Evolutionary conservation across 2,113 vertebrate species (phyloP).

Genomic region (Potamarius usumacintae): DNA sequence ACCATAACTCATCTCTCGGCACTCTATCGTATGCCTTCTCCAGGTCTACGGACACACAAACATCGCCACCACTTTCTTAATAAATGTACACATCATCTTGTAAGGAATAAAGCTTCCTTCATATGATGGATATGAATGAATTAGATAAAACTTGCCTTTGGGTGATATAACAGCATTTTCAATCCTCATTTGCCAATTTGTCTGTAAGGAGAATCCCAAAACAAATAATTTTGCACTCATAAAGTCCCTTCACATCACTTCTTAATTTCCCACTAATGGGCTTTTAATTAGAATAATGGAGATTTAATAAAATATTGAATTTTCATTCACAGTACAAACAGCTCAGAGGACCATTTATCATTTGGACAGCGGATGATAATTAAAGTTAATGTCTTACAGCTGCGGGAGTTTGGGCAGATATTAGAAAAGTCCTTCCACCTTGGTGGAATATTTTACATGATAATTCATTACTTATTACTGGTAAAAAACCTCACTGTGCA

Average conservation of each 20-base stretch:
- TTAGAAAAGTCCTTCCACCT: background rate
- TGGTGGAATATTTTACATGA: constrained; percentile 3
- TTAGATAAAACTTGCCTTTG: constrained; percentile 5
- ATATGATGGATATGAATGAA: background rate
- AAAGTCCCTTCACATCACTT: background rate
- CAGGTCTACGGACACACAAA: background rate
- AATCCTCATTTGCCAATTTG: background rate
- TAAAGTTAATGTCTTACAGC: constrained; percentile 19
- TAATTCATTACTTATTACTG: background rate
- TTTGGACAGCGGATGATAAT: constrained; percentile 8
- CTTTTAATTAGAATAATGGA: constrained; percentile 31
- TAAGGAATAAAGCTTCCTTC: background rate
- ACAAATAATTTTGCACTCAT: constrained; percentile 1
- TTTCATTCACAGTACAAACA: background rate
- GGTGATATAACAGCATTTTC: background rate
- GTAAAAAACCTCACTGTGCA: background rate
- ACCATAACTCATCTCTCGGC: too few species aligned
- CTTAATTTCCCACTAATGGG: background rate
- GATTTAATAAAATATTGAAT: constrained; percentile 18
- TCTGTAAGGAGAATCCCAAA: background rate
- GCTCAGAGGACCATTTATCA: constrained; percentile 5
- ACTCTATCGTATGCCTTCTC: too few species aligned
- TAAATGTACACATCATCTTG: background rate
- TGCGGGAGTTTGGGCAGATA: background rate
- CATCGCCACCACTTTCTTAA: background rate